A percentile compares a stretch with the other conserved stretches of the same genome.
Evolutionary conservation across 2,797 vertebrate genomes (phyloP).

Genomic region (Microhierax caerulescens): DNA sequence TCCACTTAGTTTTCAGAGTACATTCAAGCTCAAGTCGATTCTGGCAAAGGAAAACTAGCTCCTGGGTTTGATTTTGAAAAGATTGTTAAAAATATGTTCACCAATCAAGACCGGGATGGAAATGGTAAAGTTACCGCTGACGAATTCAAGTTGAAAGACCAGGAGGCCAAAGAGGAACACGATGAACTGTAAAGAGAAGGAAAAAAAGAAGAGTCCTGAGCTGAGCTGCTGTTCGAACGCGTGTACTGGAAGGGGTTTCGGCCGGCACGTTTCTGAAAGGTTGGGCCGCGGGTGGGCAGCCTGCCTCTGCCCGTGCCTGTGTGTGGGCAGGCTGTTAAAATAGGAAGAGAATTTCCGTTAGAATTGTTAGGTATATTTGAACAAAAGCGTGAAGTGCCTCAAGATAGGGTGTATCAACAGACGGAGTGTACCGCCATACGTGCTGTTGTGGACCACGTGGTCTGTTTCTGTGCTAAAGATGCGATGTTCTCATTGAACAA

Average conservation of each 20-base stretch:
- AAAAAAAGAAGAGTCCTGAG: background rate
- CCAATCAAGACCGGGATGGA: constrained; percentile 93
- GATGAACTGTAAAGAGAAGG: constrained; percentile 87
- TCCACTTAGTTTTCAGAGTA: constrained; percentile 89
- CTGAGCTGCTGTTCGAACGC: background rate
- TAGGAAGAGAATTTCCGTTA: background rate
- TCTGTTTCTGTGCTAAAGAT: background rate
- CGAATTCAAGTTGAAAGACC: constrained; percentile 95
- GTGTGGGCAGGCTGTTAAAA: background rate
- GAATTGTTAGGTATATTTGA: background rate
- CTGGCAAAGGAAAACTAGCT: constrained; percentile 93
- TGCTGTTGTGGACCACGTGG: background rate
- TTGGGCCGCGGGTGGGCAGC: background rate
- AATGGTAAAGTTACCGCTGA: constrained; percentile 89
- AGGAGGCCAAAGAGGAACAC: constrained; percentile 82
- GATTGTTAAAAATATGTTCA: constrained; percentile 96
- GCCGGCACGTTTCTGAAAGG: background rate
- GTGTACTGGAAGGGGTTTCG: background rate
- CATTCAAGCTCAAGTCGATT: constrained; percentile 88
- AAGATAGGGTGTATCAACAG: background rate
- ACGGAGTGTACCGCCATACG: background rate
- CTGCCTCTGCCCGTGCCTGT: background rate
- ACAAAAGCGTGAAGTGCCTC: background rate
- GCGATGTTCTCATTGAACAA: background rate
- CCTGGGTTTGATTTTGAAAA: constrained; percentile 90